Conservation (phyloP, 2,888 invertebrate genomes). For the Drosophila stalkeri region DNA sequence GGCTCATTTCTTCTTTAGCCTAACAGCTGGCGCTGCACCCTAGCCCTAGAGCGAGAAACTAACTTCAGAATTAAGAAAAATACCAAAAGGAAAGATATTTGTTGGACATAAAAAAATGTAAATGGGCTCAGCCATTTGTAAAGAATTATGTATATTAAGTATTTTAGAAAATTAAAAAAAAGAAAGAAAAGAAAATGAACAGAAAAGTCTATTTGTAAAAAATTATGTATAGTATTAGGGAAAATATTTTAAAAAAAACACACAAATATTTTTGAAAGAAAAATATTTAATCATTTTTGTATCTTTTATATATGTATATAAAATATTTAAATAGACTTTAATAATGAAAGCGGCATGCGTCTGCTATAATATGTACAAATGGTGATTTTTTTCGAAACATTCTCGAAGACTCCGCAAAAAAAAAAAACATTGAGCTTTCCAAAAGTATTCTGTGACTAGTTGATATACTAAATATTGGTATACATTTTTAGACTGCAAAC, state of each 20-base stretch:
- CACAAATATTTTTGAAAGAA: not conserved
- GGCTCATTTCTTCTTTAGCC: not conserved
- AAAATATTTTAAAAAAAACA: not conserved
- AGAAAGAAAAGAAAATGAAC: too few relatives aligned
- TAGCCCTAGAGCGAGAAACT: not conserved
- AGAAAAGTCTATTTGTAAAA: not conserved
- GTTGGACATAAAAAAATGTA: not conserved
- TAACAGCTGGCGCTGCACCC: slow-evolving; percentile 16
- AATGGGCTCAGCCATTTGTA: not conserved
- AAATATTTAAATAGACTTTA: not conserved
- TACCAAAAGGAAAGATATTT: not conserved
- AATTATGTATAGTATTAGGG: not conserved
- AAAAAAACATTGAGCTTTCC: too few relatives aligned
- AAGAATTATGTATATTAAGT: not conserved
- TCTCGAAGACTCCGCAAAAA: not conserved
- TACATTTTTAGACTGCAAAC: too few relatives aligned
- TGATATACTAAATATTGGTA: too few relatives aligned
- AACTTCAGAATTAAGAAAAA: not conserved
- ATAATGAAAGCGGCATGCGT: not conserved
- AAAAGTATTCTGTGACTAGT: too few relatives aligned
- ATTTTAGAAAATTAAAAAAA: not conserved
- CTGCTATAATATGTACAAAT: not conserved
- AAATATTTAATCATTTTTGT: not conserved
- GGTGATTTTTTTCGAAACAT: not conserved
- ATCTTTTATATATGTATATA: not conserved